phyloP scores from a whole-genome alignment of 2,113 vertebrate species.

The Myrmecobius fasciatus region DNA sequence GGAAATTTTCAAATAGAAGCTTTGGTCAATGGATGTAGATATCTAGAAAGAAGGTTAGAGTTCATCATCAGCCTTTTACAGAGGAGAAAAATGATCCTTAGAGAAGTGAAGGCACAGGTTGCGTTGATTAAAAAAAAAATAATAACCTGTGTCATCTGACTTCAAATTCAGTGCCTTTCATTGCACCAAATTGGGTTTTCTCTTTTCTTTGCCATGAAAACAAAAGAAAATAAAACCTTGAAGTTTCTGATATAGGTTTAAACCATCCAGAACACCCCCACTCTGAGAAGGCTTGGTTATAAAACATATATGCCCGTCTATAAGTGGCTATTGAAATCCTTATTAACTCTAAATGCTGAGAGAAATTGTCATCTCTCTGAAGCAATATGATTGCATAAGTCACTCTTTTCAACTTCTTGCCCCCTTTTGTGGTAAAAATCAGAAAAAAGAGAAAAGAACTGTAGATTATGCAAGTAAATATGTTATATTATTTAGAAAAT shows the following conservation, averaged over 20 bases:
- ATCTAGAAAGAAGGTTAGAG: background rate
- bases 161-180: background rate
- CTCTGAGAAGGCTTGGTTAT: background rate
- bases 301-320: background rate
- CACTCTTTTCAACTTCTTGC: constrained; percentile 1
- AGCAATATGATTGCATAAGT: constrained; percentile 23
- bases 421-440: background rate
- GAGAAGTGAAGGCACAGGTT: background rate
- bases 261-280: background rate
- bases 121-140: background rate
- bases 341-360: background rate
- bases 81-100: background rate
- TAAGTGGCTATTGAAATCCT: constrained; percentile 2
- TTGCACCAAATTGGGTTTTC: background rate
- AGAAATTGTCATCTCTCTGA: background rate
- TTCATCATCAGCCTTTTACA: background rate
- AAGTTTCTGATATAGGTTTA: background rate
- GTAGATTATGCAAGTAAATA: background rate
- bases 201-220: background rate
- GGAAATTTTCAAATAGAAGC: background rate
- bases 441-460: constrained; percentile 2
- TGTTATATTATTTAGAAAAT: constrained; percentile 31
- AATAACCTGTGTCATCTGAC: background rate
- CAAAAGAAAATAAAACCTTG: background rate
- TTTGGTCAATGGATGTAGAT: background rate